phyloP scores from a whole-genome alignment of 92 coral and sea anemone species.

The Heteractis magnifica region DNA sequence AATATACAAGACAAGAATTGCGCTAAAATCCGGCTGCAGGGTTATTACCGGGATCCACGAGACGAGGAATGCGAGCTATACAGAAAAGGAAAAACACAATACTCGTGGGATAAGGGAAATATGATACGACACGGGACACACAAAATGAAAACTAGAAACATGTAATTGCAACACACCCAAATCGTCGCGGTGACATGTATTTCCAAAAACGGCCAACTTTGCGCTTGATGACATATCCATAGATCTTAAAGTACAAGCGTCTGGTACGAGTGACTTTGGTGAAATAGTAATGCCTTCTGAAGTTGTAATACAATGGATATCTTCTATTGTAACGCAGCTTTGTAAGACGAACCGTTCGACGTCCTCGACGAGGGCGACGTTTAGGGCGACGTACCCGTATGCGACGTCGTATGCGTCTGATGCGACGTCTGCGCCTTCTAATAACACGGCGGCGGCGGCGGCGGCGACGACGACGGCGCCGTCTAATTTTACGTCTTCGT shows the following conservation, averaged over 20 bases:
- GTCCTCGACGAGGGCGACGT: slow-evolving; percentile 28
- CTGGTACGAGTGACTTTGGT: slow-evolving; percentile 9
- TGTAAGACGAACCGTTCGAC: slow-evolving; percentile 22
- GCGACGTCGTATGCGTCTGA: slow-evolving; percentile 11
- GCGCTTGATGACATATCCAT: neutral
- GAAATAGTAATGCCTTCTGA: neutral
- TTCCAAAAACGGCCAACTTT: slow-evolving; percentile 19
- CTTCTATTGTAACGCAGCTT: slow-evolving; percentile 5
- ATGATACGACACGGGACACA: no score
- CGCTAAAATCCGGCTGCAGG: no score
- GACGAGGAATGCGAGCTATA: no score
- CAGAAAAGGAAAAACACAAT: no score
- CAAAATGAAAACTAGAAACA: neutral
- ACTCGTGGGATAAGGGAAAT: no score
- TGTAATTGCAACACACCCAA: neutral
- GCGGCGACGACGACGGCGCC: slow-evolving; percentile 2
- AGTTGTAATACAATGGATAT: neutral
- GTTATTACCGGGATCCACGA: no score
- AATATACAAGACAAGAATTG: no score
- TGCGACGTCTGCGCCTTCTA: slow-evolving; percentile 1
- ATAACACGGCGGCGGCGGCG: neutral
- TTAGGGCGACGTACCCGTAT: neutral
- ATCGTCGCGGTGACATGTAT: neutral
- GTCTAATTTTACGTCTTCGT: neutral
- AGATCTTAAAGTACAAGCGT: slow-evolving; percentile 5